phyloP scores from a whole-genome alignment of 2,113 vertebrate genomes.

The Campylomormyrus numenius region DNA sequence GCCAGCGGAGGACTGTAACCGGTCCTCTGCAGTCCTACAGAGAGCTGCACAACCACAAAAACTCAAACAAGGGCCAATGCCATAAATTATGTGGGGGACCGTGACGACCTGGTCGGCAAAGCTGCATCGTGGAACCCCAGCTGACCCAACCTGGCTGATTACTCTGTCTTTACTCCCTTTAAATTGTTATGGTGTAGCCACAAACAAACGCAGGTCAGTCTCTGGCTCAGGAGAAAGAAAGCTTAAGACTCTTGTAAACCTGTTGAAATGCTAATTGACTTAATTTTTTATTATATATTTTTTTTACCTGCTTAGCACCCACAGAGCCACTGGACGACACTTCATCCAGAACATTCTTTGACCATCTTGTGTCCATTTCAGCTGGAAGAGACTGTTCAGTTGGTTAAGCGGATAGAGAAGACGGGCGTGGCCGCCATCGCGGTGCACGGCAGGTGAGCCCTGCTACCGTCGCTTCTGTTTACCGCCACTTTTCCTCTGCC shows the following conservation, averaged over 20 bases:
- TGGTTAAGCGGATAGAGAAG: slow-evolving; percentile 82
- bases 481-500: neutral
- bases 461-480: neutral
- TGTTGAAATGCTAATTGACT: neutral
- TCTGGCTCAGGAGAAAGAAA: neutral
- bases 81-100: neutral
- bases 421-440: slow-evolving; percentile 86
- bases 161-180: neutral
- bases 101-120: neutral
- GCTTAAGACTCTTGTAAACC: neutral
- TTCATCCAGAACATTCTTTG: neutral
- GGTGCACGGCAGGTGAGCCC: slow-evolving; percentile 84
- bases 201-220: neutral
- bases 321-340: neutral
- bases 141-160: neutral
- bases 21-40: neutral
- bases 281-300: too few relatives aligned
- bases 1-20: neutral
- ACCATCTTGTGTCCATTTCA: slow-evolving; percentile 40
- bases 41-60: neutral
- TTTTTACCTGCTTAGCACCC: neutral
- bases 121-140: neutral
- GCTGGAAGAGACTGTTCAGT: slow-evolving; percentile 77
- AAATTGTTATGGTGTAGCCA: neutral
- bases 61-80: neutral